Evolutionary conservation across 2,113 vertebrate species (phyloP).

Genomic region (Aegithalos caudatus): DNA sequence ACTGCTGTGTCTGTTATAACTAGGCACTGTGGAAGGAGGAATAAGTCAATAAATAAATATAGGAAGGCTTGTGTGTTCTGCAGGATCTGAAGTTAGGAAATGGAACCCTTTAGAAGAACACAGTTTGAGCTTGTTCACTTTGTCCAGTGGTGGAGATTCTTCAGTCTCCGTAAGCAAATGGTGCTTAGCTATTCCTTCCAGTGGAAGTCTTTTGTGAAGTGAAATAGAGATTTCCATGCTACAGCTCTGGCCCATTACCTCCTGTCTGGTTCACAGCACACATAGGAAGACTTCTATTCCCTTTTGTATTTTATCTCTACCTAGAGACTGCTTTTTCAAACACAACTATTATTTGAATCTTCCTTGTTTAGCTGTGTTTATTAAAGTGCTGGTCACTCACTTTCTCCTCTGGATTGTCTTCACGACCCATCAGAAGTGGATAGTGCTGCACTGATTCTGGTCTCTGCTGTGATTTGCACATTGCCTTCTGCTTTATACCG

Average conservation of each 20-base stretch:
- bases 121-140: background rate
- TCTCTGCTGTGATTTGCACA: background rate
- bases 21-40: background rate
- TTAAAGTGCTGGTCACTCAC: accelerated
- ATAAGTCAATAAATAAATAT: background rate
- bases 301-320: background rate
- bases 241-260: background rate
- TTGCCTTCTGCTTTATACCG: background rate
- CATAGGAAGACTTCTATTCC: background rate
- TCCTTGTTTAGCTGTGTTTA: background rate
- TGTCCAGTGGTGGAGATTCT: background rate
- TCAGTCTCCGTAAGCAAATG: background rate
- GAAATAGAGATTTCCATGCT: background rate
- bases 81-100: background rate
- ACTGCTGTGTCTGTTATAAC: background rate
- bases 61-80: background rate
- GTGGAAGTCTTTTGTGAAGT: background rate
- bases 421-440: background rate
- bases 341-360: background rate
- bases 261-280: background rate
- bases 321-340: background rate
- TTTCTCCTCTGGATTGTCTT: background rate
- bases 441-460: background rate
- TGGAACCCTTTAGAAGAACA: background rate
- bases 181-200: background rate